A percentile compares a stretch with the other conserved stretches of the same genome.
phyloP scores from a whole-genome alignment of 2,113 vertebrate genomes.

The Lophochroa leadbeateri region DNA sequence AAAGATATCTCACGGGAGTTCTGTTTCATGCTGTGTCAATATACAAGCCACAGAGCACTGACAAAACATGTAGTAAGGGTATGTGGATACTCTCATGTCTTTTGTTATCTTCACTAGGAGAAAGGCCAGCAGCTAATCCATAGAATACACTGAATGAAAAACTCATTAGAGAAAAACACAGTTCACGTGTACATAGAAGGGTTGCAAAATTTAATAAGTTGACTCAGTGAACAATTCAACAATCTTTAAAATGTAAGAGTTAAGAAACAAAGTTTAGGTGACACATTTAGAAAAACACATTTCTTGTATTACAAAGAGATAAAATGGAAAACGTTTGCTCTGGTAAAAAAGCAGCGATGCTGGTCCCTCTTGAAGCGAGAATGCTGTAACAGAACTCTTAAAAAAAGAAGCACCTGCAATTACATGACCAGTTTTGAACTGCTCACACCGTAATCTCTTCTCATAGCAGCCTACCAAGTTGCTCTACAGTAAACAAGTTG shows the following conservation, averaged over 20 bases:
- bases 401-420: conserved; percentile 10
- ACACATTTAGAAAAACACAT: not conserved
- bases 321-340: not conserved
- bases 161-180: not conserved
- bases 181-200: not conserved
- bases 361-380: not conserved
- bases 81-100: no score
- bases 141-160: not conserved
- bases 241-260: not conserved
- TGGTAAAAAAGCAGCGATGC: not conserved
- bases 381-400: not conserved
- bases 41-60: not conserved
- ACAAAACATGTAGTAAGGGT: not conserved
- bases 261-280: not conserved
- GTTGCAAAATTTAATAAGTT: conserved; percentile 7
- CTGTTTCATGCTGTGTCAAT: not conserved
- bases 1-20: not conserved
- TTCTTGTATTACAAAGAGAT: not conserved
- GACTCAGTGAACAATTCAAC: not conserved
- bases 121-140: not conserved
- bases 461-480: not conserved
- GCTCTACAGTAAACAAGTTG: not conserved
- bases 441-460: not conserved
- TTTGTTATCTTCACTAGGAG: not conserved
- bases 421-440: not conserved